These are phyloP conservation scores for Drosophila neotestacea DNA, from an alignment of 2,888 invertebrate genomes.

Conservation along the genomic window DNA sequence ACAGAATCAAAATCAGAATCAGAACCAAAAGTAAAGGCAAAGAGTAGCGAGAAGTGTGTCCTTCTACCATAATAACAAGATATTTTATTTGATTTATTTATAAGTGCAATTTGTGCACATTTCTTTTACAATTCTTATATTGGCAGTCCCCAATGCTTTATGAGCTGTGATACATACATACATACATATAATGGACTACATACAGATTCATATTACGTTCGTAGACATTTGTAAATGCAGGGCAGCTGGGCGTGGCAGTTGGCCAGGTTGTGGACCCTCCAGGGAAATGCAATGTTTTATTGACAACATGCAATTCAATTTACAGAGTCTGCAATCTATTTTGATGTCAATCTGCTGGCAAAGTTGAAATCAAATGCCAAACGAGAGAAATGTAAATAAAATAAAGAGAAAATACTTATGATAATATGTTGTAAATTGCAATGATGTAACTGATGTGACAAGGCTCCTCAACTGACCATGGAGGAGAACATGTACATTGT, in stretches of 20 bases:
- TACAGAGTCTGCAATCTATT: constrained; percentile 55
- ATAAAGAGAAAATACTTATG: constrained; percentile 35
- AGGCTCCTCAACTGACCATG: constrained; percentile 10
- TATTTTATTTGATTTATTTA: constrained; percentile 80
- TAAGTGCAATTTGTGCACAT: constrained; percentile 80
- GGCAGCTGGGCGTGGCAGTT: constrained; percentile 21
- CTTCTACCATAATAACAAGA: constrained; percentile 60
- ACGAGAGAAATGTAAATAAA: constrained; percentile 28
- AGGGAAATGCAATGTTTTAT: constrained; percentile 58
- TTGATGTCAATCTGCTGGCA: constrained; percentile 48
- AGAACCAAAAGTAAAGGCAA: neutral
- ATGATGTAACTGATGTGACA: neutral
- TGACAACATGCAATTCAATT: constrained; percentile 72
- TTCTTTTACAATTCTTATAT: constrained; percentile 62
- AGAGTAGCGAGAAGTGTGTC: constrained; percentile 31
- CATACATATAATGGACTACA: neutral
- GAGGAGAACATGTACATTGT: neutral
- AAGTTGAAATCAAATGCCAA: constrained; percentile 49
- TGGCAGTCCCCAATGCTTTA: constrained; percentile 48
- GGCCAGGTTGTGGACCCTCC: constrained; percentile 20
- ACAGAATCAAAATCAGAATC: neutral
- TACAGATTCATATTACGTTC: neutral
- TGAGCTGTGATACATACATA: constrained; percentile 32
- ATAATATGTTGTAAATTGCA: constrained; percentile 12
- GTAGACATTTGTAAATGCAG: neutral